Conservation (phyloP, 2,113 vertebrate species). For the Buteo buteo region DNA sequence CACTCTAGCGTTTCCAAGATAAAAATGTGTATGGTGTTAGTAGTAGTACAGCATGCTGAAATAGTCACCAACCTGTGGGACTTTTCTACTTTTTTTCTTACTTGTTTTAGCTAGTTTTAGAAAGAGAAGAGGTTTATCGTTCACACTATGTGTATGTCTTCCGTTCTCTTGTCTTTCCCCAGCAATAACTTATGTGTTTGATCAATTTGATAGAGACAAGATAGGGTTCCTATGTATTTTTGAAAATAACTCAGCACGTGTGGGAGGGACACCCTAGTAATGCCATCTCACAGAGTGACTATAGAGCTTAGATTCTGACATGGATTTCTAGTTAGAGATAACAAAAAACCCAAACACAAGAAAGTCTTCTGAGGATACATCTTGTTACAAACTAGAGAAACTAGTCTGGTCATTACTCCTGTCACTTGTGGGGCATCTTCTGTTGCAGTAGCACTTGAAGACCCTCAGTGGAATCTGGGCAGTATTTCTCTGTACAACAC, state of each 20-base stretch:
- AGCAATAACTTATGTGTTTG: neutral
- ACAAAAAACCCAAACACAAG: neutral
- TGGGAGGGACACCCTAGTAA: neutral
- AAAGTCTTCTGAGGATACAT: neutral
- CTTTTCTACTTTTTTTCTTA: neutral
- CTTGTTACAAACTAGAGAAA: neutral
- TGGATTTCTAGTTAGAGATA: neutral
- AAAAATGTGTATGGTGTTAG: neutral
- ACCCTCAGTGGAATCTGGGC: neutral
- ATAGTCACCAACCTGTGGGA: neutral
- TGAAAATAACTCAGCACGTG: neutral
- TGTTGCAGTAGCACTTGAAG: neutral
- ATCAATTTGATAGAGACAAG: neutral
- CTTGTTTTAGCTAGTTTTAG: neutral
- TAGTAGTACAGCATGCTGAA: neutral
- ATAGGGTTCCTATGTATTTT: neutral
- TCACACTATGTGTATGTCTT: neutral
- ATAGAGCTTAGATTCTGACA: neutral
- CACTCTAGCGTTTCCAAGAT: neutral
- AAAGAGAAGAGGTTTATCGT: neutral
- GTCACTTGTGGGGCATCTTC: neutral
- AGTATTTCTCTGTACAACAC: neutral
- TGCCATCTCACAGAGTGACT: neutral
- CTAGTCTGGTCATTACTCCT: neutral
- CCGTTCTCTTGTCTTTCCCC: neutral